Conservation (phyloP, 2,888 invertebrate species). For the Ophioninae sp. region DNA sequence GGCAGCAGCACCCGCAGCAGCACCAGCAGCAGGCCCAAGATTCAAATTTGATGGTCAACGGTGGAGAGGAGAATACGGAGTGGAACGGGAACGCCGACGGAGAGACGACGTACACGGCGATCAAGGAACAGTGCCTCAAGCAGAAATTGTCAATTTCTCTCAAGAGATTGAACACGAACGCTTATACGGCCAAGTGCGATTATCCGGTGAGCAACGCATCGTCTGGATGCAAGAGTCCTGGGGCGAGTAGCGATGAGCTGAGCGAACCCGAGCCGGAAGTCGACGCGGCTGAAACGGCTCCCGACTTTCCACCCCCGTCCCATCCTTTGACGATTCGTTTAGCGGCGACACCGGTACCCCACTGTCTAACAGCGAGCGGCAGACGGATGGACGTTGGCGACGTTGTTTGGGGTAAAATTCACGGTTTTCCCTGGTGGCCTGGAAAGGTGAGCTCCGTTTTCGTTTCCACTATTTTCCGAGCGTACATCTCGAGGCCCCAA, state of each 20-base stretch:
- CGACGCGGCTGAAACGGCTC: constrained; percentile 80
- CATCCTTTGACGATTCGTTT: constrained; percentile 84
- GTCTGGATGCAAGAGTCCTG: constrained; percentile 82
- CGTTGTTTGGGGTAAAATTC: constrained; percentile 94
- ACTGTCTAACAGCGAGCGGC: constrained; percentile 83
- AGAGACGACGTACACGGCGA: constrained; percentile 83
- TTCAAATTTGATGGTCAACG: constrained; percentile 85
- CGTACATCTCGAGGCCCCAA: too few relatives aligned
- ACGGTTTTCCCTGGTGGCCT: constrained; percentile 95
- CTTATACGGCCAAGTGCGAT: constrained; percentile 84
- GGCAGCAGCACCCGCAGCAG: too few relatives aligned
- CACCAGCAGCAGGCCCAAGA: constrained; percentile 44
- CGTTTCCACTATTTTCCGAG: too few relatives aligned
- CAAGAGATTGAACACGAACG: constrained; percentile 87
- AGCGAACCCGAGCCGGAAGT: constrained; percentile 77
- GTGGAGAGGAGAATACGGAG: constrained; percentile 84
- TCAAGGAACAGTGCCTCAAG: constrained; percentile 87
- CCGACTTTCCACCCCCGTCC: constrained; percentile 82
- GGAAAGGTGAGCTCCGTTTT: constrained; percentile 84
- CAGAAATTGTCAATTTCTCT: constrained; percentile 90
- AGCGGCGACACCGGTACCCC: constrained; percentile 83
- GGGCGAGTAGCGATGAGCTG: constrained; percentile 81
- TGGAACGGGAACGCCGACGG: constrained; percentile 79
- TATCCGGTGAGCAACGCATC: constrained; percentile 80
- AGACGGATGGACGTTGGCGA: constrained; percentile 86